Evolutionary conservation across 1,140 invertebrate species (phyloP), one percentile per base, ranked within the genome.

Genomic region (Colletes gigas): DNA sequence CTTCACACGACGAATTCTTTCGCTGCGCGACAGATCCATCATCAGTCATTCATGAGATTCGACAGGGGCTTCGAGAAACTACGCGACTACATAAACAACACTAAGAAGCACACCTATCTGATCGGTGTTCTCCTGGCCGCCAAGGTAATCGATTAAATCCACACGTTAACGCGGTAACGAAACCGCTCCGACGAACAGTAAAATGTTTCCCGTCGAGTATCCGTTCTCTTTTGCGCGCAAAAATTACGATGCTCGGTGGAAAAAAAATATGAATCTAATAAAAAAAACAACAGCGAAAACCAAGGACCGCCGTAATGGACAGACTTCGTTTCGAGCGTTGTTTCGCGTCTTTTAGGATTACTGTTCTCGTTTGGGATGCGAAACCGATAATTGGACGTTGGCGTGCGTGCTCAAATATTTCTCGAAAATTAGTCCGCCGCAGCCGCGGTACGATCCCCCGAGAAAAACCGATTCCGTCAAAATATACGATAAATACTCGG

Each of bases 111-210:
- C 1, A 0, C 57, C 0, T 92, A 89, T 55, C 66, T 84, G 12
- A 77, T 82, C 19, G 87, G 88, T 1, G 85, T 92, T 41, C 78
- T 92, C 9, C 88, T 89, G 76, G 91, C 91, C 3, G 71, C 84
- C 0, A 90, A 90, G 82, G 90, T 90, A 88, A 3, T 62, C 21
- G 10, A 30, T 55, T 44, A 55, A 19, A 30, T 30, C 6, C 7
- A 39, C 30, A 30, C 30, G 30, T 30, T 30, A 30, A 30, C 30
- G 30, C 30, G 30, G 30, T 0, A 30, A 30, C 30, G 30, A 30
- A 30, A 30, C 30, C 30, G 30, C 30, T 30, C 30, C 30, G 30
- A 30, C 30, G 30, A 30, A 30, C 30, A 30, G 30, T 30, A 30
- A 30, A 30, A 30, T 30, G 30, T 30, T 30, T 30, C 30, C 30